These are phyloP conservation scores for Drosophila leontia DNA, from an alignment of 1,140 invertebrate species.

Conservation along the genomic window DNA sequence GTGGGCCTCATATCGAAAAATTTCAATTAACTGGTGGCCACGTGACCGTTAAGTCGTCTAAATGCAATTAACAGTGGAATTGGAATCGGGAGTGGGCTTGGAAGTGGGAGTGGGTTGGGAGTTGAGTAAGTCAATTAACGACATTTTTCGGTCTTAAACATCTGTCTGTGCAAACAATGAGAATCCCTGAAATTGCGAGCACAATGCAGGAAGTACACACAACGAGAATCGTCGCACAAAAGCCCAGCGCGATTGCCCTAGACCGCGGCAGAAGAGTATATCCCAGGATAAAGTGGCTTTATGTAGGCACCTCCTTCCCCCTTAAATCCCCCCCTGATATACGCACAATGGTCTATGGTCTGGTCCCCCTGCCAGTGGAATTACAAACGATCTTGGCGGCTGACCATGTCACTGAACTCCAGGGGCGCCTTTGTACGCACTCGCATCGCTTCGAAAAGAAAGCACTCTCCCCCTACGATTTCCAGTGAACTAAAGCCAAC, in stretches of 20 bases:
- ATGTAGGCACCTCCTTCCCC: neutral
- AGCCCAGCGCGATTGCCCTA: conserved; percentile 38
- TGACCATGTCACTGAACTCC: conserved; percentile 54
- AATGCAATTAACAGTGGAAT: conserved; percentile 25
- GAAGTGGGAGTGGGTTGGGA: conserved; percentile 4
- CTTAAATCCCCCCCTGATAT: neutral
- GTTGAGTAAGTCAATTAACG: conserved; percentile 38
- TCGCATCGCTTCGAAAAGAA: conserved; percentile 39
- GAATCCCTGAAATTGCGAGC: conserved; percentile 21
- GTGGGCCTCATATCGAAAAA: conserved; percentile 21
- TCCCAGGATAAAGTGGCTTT: conserved; percentile 42
- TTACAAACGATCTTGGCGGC: conserved; percentile 36
- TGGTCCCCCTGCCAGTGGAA: conserved; percentile 20
- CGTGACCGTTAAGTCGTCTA: conserved; percentile 38
- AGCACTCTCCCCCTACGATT: conserved; percentile 38
- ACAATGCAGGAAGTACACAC: conserved; percentile 22
- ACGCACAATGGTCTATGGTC: conserved; percentile 26
- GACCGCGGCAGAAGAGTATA: conserved; percentile 22
- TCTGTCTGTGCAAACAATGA: conserved; percentile 37
- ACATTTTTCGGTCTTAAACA: conserved; percentile 44
- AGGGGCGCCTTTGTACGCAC: conserved; percentile 38
- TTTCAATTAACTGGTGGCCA: conserved; percentile 39
- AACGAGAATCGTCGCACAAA: conserved; percentile 35
- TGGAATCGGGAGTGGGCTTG: conserved; percentile 1
- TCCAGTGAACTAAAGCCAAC: conserved; percentile 38